These are phyloP conservation scores for Zygogramma bicolorata DNA, from an alignment of 2,888 invertebrate genomes.

Conservation along the genomic window DNA sequence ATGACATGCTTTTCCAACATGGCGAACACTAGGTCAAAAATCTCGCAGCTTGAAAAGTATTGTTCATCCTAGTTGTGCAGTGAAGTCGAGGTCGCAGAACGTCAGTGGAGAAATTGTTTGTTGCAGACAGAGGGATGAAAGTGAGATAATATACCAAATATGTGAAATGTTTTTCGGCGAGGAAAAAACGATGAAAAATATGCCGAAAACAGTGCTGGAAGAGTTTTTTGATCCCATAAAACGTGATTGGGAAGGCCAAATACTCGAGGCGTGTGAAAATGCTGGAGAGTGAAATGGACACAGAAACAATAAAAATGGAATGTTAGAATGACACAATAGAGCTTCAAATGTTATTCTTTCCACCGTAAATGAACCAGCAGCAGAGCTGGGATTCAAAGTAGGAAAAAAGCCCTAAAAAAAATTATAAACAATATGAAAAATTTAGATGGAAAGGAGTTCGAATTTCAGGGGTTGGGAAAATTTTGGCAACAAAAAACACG, in stretches of 20 bases:
- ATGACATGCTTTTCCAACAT: too few species aligned
- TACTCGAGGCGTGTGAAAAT: too few species aligned
- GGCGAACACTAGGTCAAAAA: too few species aligned
- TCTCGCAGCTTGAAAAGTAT: too few species aligned
- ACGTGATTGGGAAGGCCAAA: background rate
- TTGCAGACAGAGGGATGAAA: slow-evolving; percentile 1
- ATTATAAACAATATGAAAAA: too few species aligned
- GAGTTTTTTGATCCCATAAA: too few species aligned
- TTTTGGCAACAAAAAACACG: too few species aligned
- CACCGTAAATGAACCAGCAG: background rate
- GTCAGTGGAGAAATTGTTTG: background rate
- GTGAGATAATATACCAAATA: slow-evolving; percentile 1
- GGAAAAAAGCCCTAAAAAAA: background rate
- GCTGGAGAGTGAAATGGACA: too few species aligned
- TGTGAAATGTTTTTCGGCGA: background rate
- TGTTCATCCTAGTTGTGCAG: slow-evolving; percentile 10
- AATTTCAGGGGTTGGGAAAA: too few species aligned
- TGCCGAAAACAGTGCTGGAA: background rate
- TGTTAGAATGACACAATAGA: slow-evolving; percentile 13
- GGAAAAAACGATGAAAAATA: background rate
- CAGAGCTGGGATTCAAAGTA: background rate
- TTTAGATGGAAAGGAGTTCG: too few species aligned
- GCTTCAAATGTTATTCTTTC: slow-evolving; percentile 5
- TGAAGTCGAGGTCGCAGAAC: background rate
- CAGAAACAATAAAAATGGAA: background rate